phyloP scores from a whole-genome alignment of 2,797 vertebrate genomes.

The Chiropotes sagulatus region DNA sequence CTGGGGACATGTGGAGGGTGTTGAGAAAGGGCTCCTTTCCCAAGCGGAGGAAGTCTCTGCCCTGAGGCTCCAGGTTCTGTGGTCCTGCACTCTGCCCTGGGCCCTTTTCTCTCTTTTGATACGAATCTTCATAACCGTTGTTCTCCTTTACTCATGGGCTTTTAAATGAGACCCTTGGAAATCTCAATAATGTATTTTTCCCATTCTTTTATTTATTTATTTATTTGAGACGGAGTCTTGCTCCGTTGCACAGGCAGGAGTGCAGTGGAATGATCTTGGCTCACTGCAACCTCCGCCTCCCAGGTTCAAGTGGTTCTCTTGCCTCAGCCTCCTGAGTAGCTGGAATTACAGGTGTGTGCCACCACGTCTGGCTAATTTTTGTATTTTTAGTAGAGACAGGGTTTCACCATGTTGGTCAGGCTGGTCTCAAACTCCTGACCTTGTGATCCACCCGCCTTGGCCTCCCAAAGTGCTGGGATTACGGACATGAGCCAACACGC shows the following conservation, averaged over 20 bases:
- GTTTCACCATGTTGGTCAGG: too few species aligned
- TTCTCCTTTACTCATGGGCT: not conserved
- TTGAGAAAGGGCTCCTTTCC: not conserved
- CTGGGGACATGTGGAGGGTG: rapidly evolving
- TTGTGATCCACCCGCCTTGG: too few species aligned
- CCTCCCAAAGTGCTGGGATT: too few species aligned
- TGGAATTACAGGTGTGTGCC: too few species aligned
- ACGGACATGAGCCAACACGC: too few species aligned
- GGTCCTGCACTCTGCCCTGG: rapidly evolving
- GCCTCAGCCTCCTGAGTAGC: too few species aligned
- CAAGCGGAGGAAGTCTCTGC: not conserved
- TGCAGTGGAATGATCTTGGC: too few species aligned
- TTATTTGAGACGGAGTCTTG: not conserved
- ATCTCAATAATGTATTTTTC: not conserved
- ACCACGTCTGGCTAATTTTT: not conserved
- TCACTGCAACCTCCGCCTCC: too few species aligned
- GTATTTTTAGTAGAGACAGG: too few species aligned
- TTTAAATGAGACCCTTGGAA: not conserved
- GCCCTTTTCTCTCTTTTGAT: not conserved
- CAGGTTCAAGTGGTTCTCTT: too few species aligned
- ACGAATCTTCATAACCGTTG: not conserved
- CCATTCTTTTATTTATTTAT: not conserved
- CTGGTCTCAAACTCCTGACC: too few species aligned
- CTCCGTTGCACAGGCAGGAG: not conserved
- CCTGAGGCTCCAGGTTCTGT: rapidly evolving